Evolutionary conservation across 2,888 invertebrate species (phyloP).

Genomic region (Cremastinae sp.): DNA sequence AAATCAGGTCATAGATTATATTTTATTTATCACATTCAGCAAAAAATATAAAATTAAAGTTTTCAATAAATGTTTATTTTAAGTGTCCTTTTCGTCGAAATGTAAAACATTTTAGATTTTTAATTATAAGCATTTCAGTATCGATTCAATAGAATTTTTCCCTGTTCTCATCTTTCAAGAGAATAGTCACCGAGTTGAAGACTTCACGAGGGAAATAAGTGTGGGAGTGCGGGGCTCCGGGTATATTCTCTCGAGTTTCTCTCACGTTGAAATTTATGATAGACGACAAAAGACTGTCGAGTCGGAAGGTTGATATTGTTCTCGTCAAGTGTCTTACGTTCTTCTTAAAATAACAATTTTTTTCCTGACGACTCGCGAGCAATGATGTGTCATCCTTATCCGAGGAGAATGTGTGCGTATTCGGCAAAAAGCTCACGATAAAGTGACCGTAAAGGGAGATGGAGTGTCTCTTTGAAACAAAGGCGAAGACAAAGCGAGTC

Average conservation of each 20-base stretch:
- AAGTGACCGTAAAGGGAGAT: conserved; percentile 7
- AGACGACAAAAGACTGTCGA: conserved; percentile 22
- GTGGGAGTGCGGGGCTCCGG: conserved; percentile 16
- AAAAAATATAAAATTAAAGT: no score
- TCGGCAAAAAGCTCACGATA: conserved; percentile 6
- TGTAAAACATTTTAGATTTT: no score
- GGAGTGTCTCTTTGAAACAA: neutral
- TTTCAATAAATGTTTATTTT: no score
- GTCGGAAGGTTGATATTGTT: conserved; percentile 22
- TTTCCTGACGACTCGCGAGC: conserved; percentile 15
- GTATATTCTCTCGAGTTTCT: conserved; percentile 9
- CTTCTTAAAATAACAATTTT: conserved; percentile 28
- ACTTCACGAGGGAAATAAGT: neutral
- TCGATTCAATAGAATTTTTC: neutral
- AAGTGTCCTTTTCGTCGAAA: no score
- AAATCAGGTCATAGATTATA: no score
- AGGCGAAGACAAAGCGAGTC: conserved; percentile 6
- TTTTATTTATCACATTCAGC: no score
- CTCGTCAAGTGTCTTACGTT: conserved; percentile 14
- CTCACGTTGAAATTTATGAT: conserved; percentile 39
- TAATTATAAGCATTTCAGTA: no score
- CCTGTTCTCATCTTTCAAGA: neutral
- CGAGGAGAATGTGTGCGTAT: conserved; percentile 10
- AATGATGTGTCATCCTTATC: conserved; percentile 31
- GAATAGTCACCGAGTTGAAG: neutral